These are phyloP conservation scores for Nemotelus pantherinus DNA, from an alignment of 2,888 invertebrate species.

Conservation along the genomic window DNA sequence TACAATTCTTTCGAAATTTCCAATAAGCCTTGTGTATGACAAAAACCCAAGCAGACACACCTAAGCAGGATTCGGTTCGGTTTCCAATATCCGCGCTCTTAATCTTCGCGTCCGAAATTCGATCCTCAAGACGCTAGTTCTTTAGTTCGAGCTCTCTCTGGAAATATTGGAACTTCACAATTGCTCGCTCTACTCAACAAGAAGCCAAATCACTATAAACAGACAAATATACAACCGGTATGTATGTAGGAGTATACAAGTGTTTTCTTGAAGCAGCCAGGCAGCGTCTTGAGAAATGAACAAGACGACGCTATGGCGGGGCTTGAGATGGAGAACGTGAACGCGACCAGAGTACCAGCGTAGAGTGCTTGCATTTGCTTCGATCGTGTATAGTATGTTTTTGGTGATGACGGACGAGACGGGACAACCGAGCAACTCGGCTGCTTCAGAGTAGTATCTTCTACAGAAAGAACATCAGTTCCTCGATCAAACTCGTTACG, in stretches of 20 bases:
- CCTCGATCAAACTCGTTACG: neutral
- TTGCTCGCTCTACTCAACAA: neutral
- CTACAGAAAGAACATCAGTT: neutral
- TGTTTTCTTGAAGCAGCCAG: neutral
- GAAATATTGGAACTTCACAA: too few relatives aligned
- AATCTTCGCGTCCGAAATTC: too few relatives aligned
- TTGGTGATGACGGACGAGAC: neutral
- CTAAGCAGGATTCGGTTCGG: slow-evolving; percentile 2
- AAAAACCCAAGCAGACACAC: slow-evolving; percentile 1
- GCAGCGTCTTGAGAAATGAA: slow-evolving; percentile 11
- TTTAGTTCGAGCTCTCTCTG: too few relatives aligned
- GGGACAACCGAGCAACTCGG: neutral
- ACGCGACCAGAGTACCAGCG: neutral
- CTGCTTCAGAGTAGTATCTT: neutral
- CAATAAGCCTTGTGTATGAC: neutral
- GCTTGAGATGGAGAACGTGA: neutral
- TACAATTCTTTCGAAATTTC: slow-evolving; percentile 14
- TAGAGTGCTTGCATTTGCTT: neutral
- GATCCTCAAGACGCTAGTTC: too few relatives aligned
- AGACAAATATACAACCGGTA: too few relatives aligned
- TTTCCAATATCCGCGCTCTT: neutral
- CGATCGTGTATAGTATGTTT: neutral
- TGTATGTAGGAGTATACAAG: too few relatives aligned
- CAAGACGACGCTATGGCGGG: neutral
- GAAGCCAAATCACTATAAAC: neutral